Percentiles rank a stretch among this genome's conserved stretches.
phyloP scores from a whole-genome alignment of 2,888 invertebrate genomes.

The Callyntrura sp. region DNA sequence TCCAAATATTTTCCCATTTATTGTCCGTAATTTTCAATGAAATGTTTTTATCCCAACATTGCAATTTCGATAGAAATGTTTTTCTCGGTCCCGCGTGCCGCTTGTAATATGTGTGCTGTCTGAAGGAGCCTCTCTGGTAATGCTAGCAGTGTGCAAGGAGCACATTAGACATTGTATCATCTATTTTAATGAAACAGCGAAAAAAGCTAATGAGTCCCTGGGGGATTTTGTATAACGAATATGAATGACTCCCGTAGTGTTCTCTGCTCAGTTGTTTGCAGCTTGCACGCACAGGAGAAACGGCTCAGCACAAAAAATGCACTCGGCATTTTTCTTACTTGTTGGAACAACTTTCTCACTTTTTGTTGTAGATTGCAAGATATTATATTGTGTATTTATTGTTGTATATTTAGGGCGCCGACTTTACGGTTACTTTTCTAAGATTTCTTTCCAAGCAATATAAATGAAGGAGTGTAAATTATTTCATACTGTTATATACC shows the following conservation, averaged over 20 bases:
- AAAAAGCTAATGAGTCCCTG: slow-evolving; percentile 75
- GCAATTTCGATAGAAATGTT: background rate
- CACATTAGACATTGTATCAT: slow-evolving; percentile 66
- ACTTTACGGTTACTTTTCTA: slow-evolving; percentile 40
- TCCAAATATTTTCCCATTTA: background rate
- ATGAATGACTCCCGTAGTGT: slow-evolving; percentile 76
- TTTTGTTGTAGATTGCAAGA: background rate
- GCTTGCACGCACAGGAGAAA: slow-evolving; percentile 30
- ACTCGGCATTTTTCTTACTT: background rate
- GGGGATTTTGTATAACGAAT: slow-evolving; percentile 77
- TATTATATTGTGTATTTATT: background rate
- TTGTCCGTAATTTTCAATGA: slow-evolving; percentile 8
- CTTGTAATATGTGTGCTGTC: background rate
- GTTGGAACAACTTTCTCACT: background rate
- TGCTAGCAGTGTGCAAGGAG: background rate
- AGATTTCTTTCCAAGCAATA: background rate
- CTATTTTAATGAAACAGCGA: slow-evolving; percentile 72
- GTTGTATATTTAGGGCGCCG: background rate
- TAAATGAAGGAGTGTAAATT: slow-evolving; percentile 63
- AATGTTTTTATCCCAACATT: background rate
- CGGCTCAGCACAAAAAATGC: background rate
- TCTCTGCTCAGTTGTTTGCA: background rate
- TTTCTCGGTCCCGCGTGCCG: background rate
- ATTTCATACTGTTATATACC: slow-evolving; percentile 41
- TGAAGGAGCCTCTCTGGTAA: background rate